Evolutionary conservation across 2,797 vertebrate species (phyloP).

Genomic region (Percopsis omiscomaycus): DNA sequence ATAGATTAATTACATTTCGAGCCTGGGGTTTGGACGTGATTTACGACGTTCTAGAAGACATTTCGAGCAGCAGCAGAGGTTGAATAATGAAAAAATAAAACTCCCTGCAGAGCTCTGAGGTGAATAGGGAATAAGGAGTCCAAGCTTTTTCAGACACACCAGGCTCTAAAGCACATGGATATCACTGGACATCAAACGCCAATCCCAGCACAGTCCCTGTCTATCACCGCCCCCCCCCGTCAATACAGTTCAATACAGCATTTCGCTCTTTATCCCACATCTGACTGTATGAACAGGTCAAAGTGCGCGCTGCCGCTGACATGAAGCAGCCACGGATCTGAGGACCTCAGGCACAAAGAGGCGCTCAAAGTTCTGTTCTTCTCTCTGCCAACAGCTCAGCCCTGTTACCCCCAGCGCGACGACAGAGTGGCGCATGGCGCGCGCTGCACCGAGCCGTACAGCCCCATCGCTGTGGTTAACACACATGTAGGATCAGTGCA

Average conservation of each 20-base stretch:
- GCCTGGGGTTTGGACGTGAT: not conserved
- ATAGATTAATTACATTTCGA: not conserved
- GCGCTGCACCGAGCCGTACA: constrained; percentile 20
- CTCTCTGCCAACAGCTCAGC: constrained; percentile 23
- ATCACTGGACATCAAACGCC: constrained; percentile 37
- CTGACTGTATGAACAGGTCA: constrained; percentile 16
- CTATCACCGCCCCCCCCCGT: constrained; percentile 13
- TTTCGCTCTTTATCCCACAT: not conserved
- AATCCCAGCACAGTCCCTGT: constrained; percentile 17
- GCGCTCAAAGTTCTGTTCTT: constrained; percentile 1
- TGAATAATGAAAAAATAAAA: too few species aligned
- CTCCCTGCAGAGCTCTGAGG: not conserved
- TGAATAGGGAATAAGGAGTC: constrained; percentile 6
- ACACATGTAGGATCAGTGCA: constrained; percentile 42
- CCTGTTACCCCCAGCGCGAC: constrained; percentile 7
- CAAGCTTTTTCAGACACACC: constrained; percentile 23
- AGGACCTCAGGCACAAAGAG: constrained; percentile 6
- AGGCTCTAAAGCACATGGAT: constrained; percentile 17
- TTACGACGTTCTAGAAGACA: too few species aligned
- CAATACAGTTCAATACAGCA: constrained; percentile 23
- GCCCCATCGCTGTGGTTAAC: constrained; percentile 45
- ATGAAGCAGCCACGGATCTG: constrained; percentile 8
- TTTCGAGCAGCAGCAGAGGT: too few species aligned
- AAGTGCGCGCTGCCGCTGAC: constrained; percentile 7
- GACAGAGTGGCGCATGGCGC: constrained; percentile 10